Evolutionary conservation across 2,113 vertebrate genomes (phyloP).

Genomic region (Oriolus oriolus): DNA sequence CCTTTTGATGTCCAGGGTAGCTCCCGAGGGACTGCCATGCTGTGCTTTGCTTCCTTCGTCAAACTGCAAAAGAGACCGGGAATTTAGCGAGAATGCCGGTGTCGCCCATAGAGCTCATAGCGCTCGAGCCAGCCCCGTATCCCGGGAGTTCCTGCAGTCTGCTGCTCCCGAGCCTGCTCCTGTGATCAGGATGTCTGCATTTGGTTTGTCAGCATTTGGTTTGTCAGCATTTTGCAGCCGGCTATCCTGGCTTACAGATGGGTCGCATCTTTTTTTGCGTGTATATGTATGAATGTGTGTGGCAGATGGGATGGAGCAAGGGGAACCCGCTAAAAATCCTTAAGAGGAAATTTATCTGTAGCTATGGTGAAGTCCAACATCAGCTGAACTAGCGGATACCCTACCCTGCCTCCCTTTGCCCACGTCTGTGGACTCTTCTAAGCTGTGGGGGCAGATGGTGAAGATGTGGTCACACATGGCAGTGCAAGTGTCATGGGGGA

Average conservation of each 20-base stretch:
- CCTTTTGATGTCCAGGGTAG: fast-evolving
- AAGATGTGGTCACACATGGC: fast-evolving
- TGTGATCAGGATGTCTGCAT: background rate
- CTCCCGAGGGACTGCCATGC: fast-evolving
- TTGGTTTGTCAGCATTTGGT: background rate
- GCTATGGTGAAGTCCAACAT: background rate
- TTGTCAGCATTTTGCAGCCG: background rate
- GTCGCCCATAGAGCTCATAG: fast-evolving
- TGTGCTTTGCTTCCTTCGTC: background rate
- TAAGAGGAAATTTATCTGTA: background rate
- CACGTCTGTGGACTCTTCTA: background rate
- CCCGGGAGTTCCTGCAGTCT: background rate
- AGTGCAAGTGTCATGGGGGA: fast-evolving
- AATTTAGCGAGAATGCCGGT: fast-evolving
- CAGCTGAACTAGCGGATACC: too few species aligned
- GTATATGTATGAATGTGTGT: background rate
- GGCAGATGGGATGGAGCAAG: background rate
- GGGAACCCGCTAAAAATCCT: background rate
- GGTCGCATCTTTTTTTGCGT: background rate
- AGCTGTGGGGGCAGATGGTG: background rate
- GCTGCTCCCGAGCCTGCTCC: background rate
- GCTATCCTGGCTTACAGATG: background rate
- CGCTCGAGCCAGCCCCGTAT: fast-evolving
- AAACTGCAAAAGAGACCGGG: background rate
- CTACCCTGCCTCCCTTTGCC: background rate